These are phyloP conservation scores for Pagetopsis macropterus DNA, from an alignment of 2,797 vertebrate species.

Conservation along the genomic window DNA sequence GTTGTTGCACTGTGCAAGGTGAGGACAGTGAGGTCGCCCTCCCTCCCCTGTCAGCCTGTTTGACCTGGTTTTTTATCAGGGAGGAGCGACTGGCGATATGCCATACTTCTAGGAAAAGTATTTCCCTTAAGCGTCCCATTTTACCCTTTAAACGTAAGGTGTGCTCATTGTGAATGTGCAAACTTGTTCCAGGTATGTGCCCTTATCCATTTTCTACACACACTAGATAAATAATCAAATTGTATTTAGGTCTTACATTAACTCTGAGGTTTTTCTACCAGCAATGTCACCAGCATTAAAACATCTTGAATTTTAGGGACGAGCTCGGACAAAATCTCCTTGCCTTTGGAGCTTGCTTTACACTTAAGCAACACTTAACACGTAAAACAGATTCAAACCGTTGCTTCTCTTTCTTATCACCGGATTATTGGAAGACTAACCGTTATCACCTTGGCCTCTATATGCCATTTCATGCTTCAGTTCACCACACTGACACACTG, in stretches of 20 bases:
- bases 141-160: conserved; percentile 11
- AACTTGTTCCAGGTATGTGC: conserved; percentile 11
- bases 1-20: conserved; percentile 25
- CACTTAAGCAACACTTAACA: conserved; percentile 28
- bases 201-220: conserved; percentile 10
- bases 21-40: conserved; percentile 33
- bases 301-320: background rate
- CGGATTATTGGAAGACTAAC: conserved; percentile 38
- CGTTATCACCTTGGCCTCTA: conserved; percentile 63
- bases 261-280: background rate
- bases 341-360: conserved; percentile 15
- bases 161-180: conserved; percentile 26
- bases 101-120: conserved; percentile 36
- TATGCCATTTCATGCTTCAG: conserved; percentile 42
- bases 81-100: conserved; percentile 56
- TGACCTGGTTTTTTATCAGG: conserved; percentile 53
- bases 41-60: conserved; percentile 39
- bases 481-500: conserved; percentile 42
- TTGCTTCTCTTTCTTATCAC: conserved; percentile 59
- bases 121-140: background rate
- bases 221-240: background rate
- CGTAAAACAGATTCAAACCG: conserved; percentile 30
- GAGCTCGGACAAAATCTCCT: background rate
- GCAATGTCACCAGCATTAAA: background rate
- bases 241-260: background rate